phyloP scores from a whole-genome alignment of 2,888 invertebrate genomes.

The Mycalesis mineus region DNA sequence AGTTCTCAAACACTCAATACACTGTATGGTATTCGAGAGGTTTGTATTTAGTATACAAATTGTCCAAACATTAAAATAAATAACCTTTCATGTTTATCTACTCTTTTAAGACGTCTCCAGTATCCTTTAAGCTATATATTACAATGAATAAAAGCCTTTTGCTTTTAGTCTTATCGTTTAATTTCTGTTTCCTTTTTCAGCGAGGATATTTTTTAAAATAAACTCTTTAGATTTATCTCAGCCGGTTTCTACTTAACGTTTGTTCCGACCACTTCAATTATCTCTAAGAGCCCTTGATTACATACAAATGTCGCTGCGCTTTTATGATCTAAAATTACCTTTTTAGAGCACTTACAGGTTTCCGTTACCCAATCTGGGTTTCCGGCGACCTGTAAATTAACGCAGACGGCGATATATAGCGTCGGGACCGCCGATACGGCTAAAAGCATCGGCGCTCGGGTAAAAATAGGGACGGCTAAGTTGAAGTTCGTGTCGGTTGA shows the following conservation, averaged over 20 bases:
- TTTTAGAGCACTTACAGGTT: slow-evolving; percentile 54
- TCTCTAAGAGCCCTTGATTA: slow-evolving; percentile 40
- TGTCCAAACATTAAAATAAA: slow-evolving; percentile 26
- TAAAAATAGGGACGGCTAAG: slow-evolving; percentile 71
- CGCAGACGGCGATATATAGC: slow-evolving; percentile 69
- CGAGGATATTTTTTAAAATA: slow-evolving; percentile 36
- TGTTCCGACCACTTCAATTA: slow-evolving; percentile 45
- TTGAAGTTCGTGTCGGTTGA: slow-evolving; percentile 72
- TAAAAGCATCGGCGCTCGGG: slow-evolving; percentile 66
- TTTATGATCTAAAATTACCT: slow-evolving; percentile 58
- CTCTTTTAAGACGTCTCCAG: neutral
- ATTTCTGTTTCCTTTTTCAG: slow-evolving; percentile 25
- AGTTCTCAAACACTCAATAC: slow-evolving; percentile 62
- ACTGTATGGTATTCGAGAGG: slow-evolving; percentile 63
- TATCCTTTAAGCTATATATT: slow-evolving; percentile 22
- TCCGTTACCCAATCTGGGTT: slow-evolving; percentile 66
- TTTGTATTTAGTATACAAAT: slow-evolving; percentile 31
- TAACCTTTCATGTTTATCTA: slow-evolving; percentile 23
- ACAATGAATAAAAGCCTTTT: slow-evolving; percentile 18
- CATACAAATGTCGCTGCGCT: slow-evolving; percentile 44
- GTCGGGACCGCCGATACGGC: slow-evolving; percentile 62
- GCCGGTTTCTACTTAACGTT: slow-evolving; percentile 10
- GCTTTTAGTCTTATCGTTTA: slow-evolving; percentile 40
- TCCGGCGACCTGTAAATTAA: slow-evolving; percentile 67
- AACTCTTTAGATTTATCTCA: slow-evolving; percentile 29